Conservation (phyloP, 2,113 vertebrate genomes). For the Neotragus pygmaeus region DNA sequence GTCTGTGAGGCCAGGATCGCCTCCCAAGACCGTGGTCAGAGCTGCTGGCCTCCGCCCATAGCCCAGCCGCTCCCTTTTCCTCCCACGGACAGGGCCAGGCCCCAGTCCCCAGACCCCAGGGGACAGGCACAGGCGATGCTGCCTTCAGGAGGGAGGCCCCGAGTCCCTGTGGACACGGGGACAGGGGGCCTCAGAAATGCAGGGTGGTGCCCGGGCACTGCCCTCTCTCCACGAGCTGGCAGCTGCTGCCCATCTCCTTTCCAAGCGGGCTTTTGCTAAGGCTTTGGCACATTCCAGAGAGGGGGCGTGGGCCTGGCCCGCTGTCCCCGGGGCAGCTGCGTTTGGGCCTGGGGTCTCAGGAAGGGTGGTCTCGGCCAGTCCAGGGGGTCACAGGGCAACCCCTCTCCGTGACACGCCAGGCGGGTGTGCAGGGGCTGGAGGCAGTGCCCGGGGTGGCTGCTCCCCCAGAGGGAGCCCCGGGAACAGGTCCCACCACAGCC, state of each 20-base stretch:
- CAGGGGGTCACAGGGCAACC: no score
- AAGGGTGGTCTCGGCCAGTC: background rate
- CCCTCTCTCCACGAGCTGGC: background rate
- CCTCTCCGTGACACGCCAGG: background rate
- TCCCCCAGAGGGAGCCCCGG: background rate
- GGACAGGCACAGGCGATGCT: background rate
- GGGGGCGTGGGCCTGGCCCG: background rate
- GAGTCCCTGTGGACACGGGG: no score
- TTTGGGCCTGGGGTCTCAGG: background rate
- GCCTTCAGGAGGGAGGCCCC: background rate
- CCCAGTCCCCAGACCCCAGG: background rate
- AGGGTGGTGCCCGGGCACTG: background rate
- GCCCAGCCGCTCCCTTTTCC: background rate
- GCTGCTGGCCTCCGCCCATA: rapidly evolving
- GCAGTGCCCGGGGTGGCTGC: background rate
- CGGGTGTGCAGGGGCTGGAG: background rate
- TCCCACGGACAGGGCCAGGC: background rate
- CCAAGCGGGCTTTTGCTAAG: background rate
- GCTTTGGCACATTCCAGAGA: background rate
- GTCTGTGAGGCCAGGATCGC: background rate
- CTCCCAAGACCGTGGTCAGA: background rate
- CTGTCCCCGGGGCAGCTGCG: background rate
- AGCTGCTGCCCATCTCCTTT: background rate
- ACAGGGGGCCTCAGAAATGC: rapidly evolving
- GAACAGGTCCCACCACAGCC: background rate